Percentiles rank a stretch among this genome's conserved stretches.
Evolutionary conservation across 2,113 vertebrate genomes (phyloP).

Genomic region (Sorex araneus): DNA sequence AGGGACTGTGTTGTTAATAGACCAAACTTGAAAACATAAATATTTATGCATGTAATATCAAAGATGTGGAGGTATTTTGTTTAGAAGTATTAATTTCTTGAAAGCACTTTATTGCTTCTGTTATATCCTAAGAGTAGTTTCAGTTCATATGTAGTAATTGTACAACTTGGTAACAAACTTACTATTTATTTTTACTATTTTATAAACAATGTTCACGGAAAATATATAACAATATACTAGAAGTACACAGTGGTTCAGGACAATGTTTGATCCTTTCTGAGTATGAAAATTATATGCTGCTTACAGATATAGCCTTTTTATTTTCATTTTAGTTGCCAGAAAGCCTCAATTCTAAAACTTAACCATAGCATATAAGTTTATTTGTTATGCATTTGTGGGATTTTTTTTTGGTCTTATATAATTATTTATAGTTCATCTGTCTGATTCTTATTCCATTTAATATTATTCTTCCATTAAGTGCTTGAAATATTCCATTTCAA

Average conservation of each 20-base stretch:
- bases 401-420: not conserved
- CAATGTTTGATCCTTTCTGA: conserved; percentile 1
- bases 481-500: conserved; percentile 8
- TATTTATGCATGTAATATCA: not conserved
- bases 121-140: not conserved
- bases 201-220: not conserved
- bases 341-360: conserved; percentile 7
- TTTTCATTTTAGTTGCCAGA: not conserved
- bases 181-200: not conserved
- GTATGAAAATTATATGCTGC: not conserved
- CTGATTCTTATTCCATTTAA: not conserved
- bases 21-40: not conserved
- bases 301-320: not conserved
- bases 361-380: not conserved
- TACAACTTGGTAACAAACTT: not conserved
- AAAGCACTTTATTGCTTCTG: not conserved
- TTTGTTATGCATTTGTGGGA: not conserved
- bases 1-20: not conserved
- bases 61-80: not conserved
- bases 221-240: not conserved
- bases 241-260: not conserved
- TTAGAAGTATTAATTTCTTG: not conserved
- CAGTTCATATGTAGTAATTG: not conserved
- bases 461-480: not conserved
- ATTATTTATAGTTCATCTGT: not conserved